Base-by-base conservation (phyloP, 2,888 invertebrate genomes). In the Stenoptilia bipunctidactyla region DNA sequence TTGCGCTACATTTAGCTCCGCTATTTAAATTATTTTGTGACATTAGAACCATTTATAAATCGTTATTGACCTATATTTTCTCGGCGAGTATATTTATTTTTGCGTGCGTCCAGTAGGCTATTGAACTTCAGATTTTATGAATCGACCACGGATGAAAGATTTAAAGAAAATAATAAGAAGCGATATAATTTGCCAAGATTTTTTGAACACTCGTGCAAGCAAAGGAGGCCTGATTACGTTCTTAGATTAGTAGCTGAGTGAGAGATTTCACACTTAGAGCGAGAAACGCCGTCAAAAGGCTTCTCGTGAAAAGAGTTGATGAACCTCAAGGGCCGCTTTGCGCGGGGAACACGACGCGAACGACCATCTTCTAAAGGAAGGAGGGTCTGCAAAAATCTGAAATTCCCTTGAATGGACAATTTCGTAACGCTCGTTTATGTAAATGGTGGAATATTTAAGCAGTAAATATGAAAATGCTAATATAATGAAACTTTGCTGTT, bases 1-100 rank as follows among this genome's bases (percentile, higher is more conserved):
- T 20, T 30, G 30, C 30, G 30, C 30, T 30, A 30, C 30, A 30
- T 30, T 30, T 30, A 30, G 30, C 30, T 30, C 30, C 4, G 30
- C 30, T 30, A 30, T 30, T 30, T 30, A 30, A 30, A 30, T 30
- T n/a, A 30, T 30, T 30, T 30, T n/a, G 30, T n/a, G 30, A 12
- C 30, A 30, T 30, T 30, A n/a, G 30, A 30, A 12, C 30, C 2
- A 10, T 30, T 30, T 30, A 10, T 8, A 30, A 30, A 30, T 8
- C 30, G 30, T 12, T 30, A 30, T 30, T 30, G 30, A 30, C 30
- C 30, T 30, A 30, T 30, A 8, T 25, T 30, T 30, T 30, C 3
- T 12, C 9, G n/a, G 30, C 4, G 30, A n/a, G 4, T 12, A n/a
- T 10, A 12, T 30, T 30, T 12, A 30, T 12, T 9, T 30, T 12